Conservation (phyloP, 1,140 invertebrate genomes). For the Tetramorium parvispinum region DNA sequence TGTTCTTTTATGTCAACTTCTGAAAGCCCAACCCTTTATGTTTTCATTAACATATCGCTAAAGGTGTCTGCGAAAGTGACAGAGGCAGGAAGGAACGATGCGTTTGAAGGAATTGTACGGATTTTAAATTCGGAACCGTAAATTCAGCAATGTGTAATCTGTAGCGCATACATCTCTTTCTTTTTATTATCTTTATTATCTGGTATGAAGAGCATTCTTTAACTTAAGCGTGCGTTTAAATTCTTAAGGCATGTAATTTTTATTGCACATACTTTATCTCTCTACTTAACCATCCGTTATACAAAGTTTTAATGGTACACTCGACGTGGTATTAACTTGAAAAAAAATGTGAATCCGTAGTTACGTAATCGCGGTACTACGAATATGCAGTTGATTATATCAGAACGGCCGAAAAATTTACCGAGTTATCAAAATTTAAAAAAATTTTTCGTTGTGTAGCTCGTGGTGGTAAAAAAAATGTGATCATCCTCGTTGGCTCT, state of each 20-base stretch:
- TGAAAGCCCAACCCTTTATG: not conserved
- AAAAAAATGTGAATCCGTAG: not conserved
- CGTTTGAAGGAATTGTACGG: not conserved
- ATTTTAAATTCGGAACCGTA: not conserved
- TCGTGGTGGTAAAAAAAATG: not conserved
- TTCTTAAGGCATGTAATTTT: slow-evolving; percentile 23
- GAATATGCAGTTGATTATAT: slow-evolving; percentile 11
- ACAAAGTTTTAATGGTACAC: slow-evolving; percentile 34
- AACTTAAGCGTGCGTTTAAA: not conserved
- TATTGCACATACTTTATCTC: not conserved
- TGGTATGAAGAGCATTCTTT: not conserved
- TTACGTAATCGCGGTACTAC: not conserved
- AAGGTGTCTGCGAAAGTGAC: not conserved
- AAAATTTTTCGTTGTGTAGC: slow-evolving; percentile 2
- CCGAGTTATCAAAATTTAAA: slow-evolving; percentile 6
- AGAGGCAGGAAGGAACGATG: not conserved
- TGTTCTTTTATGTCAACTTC: not conserved
- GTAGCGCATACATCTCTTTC: not conserved
- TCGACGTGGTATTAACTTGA: not conserved
- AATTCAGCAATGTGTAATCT: slow-evolving; percentile 2
- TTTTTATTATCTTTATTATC: not conserved
- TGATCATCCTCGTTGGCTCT: slow-evolving; percentile 17
- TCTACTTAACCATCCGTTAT: not conserved
- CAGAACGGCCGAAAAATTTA: slow-evolving; percentile 21
- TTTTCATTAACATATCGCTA: slow-evolving; percentile 26